phyloP scores from a whole-genome alignment of 1,140 invertebrate species.

The Brachionus angularis region DNA sequence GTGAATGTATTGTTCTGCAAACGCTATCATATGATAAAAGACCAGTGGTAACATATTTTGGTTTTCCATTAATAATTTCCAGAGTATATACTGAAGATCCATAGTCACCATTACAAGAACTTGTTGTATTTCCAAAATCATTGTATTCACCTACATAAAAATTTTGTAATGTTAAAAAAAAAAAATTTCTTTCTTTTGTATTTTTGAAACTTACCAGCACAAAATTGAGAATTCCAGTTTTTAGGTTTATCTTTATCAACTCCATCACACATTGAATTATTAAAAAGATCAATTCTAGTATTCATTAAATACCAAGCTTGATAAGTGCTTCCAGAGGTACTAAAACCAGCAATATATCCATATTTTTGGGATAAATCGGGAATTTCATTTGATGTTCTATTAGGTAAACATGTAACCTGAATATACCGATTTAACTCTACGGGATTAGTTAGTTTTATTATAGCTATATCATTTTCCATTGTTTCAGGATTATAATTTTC shows the following conservation, averaged over 20 bases:
- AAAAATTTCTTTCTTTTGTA: no score
- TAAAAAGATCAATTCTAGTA: neutral
- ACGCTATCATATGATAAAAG: conserved; percentile 3
- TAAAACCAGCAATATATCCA: conserved; percentile 16
- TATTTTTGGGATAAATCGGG: neutral
- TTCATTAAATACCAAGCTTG: neutral
- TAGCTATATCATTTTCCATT: conserved; percentile 14
- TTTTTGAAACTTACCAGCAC: neutral
- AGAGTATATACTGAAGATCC: neutral
- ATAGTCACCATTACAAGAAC: conserved; percentile 22
- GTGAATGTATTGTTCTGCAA: neutral
- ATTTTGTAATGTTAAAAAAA: no score
- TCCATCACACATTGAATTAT: conserved; percentile 23
- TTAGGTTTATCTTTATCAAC: neutral
- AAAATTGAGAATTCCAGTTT: conserved; percentile 39
- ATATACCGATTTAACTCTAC: neutral
- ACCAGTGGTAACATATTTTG: conserved; percentile 14
- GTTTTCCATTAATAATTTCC: neutral
- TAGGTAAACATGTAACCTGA: conserved; percentile 19
- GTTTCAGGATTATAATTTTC: neutral
- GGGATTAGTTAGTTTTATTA: neutral
- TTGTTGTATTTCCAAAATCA: neutral
- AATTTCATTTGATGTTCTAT: neutral
- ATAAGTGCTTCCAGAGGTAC: neutral
- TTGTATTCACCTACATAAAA: conserved; percentile 16